Conservation (phyloP, 2,888 invertebrate genomes). For the Uropetala carovei region DNA sequence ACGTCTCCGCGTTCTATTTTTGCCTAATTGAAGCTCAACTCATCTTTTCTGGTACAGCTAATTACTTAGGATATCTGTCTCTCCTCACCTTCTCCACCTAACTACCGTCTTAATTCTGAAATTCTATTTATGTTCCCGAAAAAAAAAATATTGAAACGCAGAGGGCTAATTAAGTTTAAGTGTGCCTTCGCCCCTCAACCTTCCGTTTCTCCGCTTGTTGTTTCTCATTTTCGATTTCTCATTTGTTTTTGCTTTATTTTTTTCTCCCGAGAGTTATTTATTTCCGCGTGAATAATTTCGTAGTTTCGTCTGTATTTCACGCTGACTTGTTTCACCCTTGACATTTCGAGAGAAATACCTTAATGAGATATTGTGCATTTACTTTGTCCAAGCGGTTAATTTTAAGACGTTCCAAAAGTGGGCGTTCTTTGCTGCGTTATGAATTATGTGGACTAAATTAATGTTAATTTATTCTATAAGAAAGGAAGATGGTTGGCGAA, state of each 20-base stretch:
- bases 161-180: not conserved
- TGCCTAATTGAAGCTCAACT: not conserved
- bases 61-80: not conserved
- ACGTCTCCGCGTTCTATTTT: constrained; percentile 22
- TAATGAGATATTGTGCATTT: no score
- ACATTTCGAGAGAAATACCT: no score
- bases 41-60: constrained; percentile 14
- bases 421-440: no score
- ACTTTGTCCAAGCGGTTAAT: no score
- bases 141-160: not conserved
- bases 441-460: no score
- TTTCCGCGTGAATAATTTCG: no score
- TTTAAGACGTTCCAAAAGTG: no score
- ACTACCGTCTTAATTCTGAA: constrained; percentile 2
- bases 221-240: not conserved
- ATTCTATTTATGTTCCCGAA: not conserved
- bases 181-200: not conserved
- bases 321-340: no score
- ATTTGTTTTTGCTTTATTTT: not conserved
- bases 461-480: no score
- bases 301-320: no score
- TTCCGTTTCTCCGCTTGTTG: not conserved
- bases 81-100: not conserved
- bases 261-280: not conserved
- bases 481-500: no score